Base-by-base conservation (phyloP, 2,888 invertebrate species). In the Adineta ricciae region DNA sequence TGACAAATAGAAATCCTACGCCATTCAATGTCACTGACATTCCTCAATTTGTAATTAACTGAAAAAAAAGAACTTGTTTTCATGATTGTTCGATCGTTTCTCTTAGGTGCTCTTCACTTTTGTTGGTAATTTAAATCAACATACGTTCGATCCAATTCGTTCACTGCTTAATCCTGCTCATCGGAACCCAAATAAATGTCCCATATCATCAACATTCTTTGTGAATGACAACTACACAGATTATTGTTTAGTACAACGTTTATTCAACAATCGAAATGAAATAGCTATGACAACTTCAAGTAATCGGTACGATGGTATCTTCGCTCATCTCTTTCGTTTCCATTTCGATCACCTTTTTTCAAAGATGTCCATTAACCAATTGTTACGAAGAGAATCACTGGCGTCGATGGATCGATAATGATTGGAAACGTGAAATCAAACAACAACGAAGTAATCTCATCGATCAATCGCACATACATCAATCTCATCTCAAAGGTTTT, bases 121-220 rank as follows among this genome's bases (percentile, higher is more conserved):
- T 78, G 78, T 78, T 78, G 78, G 78, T 41, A 78, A 78, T 78
- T 78, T 78, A 41, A 78, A 78, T 78, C 11, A 38, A 21, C 1
- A 78, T 78, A 41, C 78, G n/a, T 78, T n/a, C 21, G 24, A 41
- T 41, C 14, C 78, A 0, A n/a, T 78, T 41, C 78, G 78, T 41
- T 24, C 78, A 84, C 83, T 85, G 21, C 49, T 85, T 24, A 78
- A 85, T 84, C 85, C 85, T 4, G 49, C 41, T 32, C 52, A 50
- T 83, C 83, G 83, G 78, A 85, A 85, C 49, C 85, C 85, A 46
- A 85, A 85, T 73, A 72, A 83, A 41, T 85, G 85, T 84, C 85
- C 85, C n/a, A 56, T 85, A 38, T 83, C 83, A 50, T 52, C 72
- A 32, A 85, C 85, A 73, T 85, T 85, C 52, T 84, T 85, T 38